phyloP scores from a whole-genome alignment of 2,888 invertebrate species.

The Salticus scenicus region DNA sequence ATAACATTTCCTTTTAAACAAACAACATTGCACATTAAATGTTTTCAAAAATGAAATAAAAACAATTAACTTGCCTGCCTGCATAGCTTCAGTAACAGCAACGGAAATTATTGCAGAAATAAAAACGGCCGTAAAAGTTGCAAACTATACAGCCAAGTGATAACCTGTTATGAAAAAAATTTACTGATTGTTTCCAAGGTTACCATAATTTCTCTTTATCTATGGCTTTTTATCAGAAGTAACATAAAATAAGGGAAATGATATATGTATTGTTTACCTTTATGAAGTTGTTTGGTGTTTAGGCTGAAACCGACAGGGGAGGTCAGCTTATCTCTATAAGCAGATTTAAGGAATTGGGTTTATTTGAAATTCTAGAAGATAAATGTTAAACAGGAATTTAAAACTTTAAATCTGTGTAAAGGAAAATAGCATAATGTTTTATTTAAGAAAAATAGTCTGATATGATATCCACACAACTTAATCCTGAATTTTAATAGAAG shows the following conservation, averaged over 20 bases:
- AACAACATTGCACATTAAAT: no score
- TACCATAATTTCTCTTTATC: constrained; percentile 29
- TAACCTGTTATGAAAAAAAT: neutral
- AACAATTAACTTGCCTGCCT: no score
- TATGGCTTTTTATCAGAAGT: constrained; percentile 20
- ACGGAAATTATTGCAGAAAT: neutral
- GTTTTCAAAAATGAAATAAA: no score
- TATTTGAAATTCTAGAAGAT: neutral
- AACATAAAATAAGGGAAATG: constrained; percentile 45
- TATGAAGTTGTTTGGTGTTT: neutral
- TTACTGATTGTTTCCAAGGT: constrained; percentile 36
- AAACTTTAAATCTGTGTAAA: no score
- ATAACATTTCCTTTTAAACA: no score
- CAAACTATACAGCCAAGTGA: neutral
- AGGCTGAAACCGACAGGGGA: neutral
- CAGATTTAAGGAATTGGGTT: neutral
- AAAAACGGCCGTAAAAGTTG: constrained; percentile 7
- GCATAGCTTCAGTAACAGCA: neutral
- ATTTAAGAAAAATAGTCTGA: no score
- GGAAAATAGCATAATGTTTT: no score
- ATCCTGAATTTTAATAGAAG: no score
- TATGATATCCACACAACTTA: no score
- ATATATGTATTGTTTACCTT: constrained; percentile 24
- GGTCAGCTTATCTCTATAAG: no score
- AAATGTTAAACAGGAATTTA: neutral